Evolutionary conservation across 2,888 invertebrate species (phyloP), one percentile per base, ranked within the genome.

Genomic region (Timema cristinae): DNA sequence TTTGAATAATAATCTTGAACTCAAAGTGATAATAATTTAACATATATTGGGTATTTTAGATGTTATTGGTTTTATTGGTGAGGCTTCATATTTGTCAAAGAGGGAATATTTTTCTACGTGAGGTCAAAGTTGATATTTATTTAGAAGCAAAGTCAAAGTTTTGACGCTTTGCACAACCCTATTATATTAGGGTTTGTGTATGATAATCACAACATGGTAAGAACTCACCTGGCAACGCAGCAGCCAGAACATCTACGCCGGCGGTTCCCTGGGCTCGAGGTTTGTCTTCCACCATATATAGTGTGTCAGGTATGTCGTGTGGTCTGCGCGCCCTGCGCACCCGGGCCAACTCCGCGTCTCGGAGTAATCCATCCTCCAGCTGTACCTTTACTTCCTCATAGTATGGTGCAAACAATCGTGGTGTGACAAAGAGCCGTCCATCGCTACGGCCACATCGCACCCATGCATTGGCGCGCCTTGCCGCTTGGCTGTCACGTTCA

Each of bases 321-420:
- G 91, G 86, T 80, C 90, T 91, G 47, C 92, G 86, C 54, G 90
- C 88, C 70, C 91, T 85, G 32, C 92, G 84, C 79, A 91, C 86
- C 50, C 91, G 86, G 76, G 91, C 85, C 77, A 89, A 82, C 79
- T 91, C 91, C 66, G 89, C 89, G 80, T 93, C 91, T 78, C 93
- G 91, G 70, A 91, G 89, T 79, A 91, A 85, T 79, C 93, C 92
- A 81, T 94, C 94, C 81, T 94, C 94, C 69, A 95, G 86, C 77
- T 95, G 84, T 71, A 90, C 88, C 87, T 96, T 97, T 11, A 95
- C 89, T 85, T 97, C 97, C 81, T 97, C 97, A 78, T 94, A 93
- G 82, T 97, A 97, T 56, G 97, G 97, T 87, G 94, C 91, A 83
- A 97, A 98, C 75, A 96, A 88, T 66, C 98, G 86, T 69, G 97